These are phyloP conservation scores for Myiotriccus ornatus DNA, from an alignment of 2,797 vertebrate species.

Conservation along the genomic window DNA sequence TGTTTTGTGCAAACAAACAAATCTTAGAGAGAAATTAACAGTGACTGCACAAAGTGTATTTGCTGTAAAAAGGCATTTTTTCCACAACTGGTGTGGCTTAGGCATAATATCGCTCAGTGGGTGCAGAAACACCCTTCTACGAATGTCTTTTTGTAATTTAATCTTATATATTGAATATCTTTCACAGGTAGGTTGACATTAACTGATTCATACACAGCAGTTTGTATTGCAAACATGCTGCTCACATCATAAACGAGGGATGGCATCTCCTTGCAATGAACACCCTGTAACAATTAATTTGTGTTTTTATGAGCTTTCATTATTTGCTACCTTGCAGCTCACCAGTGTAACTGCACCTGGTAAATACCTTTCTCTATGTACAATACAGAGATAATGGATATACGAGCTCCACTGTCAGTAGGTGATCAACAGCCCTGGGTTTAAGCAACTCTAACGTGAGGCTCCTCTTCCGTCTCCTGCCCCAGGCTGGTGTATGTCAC, in stretches of 20 bases:
- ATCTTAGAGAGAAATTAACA: conserved; percentile 54
- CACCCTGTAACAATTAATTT: conserved; percentile 28
- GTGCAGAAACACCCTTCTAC: conserved; percentile 52
- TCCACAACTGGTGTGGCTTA: conserved; percentile 34
- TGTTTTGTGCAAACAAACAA: conserved; percentile 49
- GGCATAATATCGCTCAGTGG: conserved; percentile 43
- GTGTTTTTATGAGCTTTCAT: conserved; percentile 59
- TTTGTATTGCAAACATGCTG: conserved; percentile 3
- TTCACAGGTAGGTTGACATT: conserved; percentile 7
- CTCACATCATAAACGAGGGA: conserved; percentile 10
- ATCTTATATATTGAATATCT: background rate
- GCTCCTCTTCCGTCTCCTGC: conserved; percentile 87
- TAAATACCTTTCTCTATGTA: conserved; percentile 85
- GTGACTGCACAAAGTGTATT: conserved; percentile 29
- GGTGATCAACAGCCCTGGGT: conserved; percentile 37
- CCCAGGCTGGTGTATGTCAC: conserved; percentile 92
- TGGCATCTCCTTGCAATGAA: conserved; percentile 51
- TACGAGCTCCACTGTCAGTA: conserved; percentile 61
- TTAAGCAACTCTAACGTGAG: conserved; percentile 85
- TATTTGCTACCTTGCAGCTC: conserved; percentile 78
- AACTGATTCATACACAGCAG: background rate
- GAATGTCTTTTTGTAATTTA: conserved; percentile 15
- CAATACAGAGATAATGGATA: conserved; percentile 78
- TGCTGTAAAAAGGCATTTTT: conserved; percentile 56
- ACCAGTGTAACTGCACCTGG: conserved; percentile 71